These are phyloP conservation scores for Pantherophis vulpinus DNA, from an alignment of 2,797 vertebrate species.

Conservation along the genomic window DNA sequence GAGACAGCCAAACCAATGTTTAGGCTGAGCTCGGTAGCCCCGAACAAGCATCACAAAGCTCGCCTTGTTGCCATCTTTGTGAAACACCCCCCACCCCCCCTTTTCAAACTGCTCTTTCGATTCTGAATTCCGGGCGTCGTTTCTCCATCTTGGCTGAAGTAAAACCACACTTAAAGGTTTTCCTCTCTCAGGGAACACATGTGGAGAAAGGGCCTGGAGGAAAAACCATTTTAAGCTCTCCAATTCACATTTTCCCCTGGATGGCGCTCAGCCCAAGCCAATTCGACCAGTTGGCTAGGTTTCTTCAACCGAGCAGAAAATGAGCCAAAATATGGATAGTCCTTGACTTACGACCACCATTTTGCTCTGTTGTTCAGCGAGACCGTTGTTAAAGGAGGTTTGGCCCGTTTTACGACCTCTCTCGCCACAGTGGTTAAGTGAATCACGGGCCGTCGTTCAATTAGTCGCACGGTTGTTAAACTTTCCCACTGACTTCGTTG, in stretches of 20 bases:
- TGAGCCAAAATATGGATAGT: conserved; percentile 28
- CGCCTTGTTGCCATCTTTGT: conserved; percentile 24
- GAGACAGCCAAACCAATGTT: not conserved
- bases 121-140: not conserved
- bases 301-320: conserved; percentile 57
- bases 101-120: conserved; percentile 15
- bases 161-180: not conserved
- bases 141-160: not conserved
- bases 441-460: not conserved
- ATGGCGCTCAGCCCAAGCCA: conserved; percentile 25
- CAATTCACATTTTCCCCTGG: conserved; percentile 36
- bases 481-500: no score
- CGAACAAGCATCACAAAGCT: not conserved
- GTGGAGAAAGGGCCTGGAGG: conserved; percentile 52
- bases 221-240: conserved; percentile 27
- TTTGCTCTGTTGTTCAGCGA: not conserved
- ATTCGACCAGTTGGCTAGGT: conserved; percentile 7
- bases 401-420: not conserved
- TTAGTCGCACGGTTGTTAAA: not conserved
- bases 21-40: conserved; percentile 18
- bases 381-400: not conserved
- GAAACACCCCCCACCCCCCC: not conserved
- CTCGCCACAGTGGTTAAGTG: not conserved
- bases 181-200: conserved; percentile 45
- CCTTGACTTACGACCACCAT: not conserved